Evolutionary conservation across 2,113 vertebrate genomes (phyloP).

Genomic region (Tyrannus savana): DNA sequence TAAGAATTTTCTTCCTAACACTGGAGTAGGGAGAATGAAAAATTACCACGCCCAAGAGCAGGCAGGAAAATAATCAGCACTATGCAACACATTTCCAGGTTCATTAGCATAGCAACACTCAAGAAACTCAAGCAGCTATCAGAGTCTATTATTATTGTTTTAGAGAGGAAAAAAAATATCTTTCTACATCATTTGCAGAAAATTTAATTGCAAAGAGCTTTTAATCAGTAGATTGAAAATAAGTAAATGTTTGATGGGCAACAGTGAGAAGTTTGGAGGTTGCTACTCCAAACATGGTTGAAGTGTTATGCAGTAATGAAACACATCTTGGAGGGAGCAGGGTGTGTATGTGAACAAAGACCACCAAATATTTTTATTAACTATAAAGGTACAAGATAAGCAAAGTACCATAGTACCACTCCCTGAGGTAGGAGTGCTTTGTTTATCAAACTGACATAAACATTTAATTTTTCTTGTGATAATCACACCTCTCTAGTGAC

Average conservation of each 20-base stretch:
- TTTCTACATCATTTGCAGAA: not conserved
- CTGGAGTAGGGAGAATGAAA: not conserved
- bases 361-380: not conserved
- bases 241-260: not conserved
- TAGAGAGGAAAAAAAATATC: not conserved
- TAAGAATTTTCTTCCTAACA: not conserved
- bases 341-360: not conserved
- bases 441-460: not conserved
- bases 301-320: not conserved
- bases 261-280: not conserved
- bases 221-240: not conserved
- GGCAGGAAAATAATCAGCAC: not conserved
- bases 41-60: not conserved
- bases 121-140: not conserved
- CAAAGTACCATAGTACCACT: not conserved
- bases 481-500: not conserved
- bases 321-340: fast-evolving
- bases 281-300: not conserved
- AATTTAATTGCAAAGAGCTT: not conserved
- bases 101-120: not conserved
- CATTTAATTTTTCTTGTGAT: not conserved
- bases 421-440: not conserved
- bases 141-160: not conserved
- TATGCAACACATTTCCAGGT: not conserved
- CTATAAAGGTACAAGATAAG: not conserved